Base-by-base conservation (phyloP, 2,888 invertebrate species). In the Adelphocoris suturalis region DNA sequence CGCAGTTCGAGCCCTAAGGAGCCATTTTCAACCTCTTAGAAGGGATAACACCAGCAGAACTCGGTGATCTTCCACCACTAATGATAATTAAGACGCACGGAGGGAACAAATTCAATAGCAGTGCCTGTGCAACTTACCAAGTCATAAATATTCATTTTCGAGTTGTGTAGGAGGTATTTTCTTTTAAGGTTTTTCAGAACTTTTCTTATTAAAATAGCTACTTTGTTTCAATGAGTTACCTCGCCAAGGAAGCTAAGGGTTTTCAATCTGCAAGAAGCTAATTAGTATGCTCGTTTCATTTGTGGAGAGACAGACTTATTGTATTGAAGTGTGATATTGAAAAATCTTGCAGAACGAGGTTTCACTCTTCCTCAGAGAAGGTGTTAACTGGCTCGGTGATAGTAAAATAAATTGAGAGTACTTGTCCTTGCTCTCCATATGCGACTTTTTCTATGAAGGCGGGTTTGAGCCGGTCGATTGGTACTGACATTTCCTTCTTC, bases 111-210 rank as follows among this genome's bases (percentile, higher is more conserved):
- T 68, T 86, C 48, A 23, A 84, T 52, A 84, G 84, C 37, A 3
- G 47, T 5, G 85, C 57, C 55, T 55, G 16, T 23, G 27, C 37
- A 86, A 86, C 68, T 68, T 68, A 68, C 37, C 48, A 27, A 28
- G 86, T 61, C 86, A 28, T 86, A 86, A 86, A 86, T 86, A 86
- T 86, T 86, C 86, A 86, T 48, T 86, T 68, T 46, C 68, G 13
- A 37, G 84, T 84, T 52, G 27, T 37, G 27, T 14, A 13, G 12
- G 23, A 84, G 27, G 13, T 76, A 76, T 37, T 16, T 76, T 76
- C 76, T 37, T 37, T 76, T 37, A 37, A 4, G 27, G 13, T 11
- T 37, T 27, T 7, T 27, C 76, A 16, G 3, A 76, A 37, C 27
- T 76, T 76, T 27, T n/a, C 9, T 4, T 27, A 52, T 52, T 52